Evolutionary conservation across 2,797 vertebrate genomes (phyloP).

Genomic region (Salarias fasciatus): DNA sequence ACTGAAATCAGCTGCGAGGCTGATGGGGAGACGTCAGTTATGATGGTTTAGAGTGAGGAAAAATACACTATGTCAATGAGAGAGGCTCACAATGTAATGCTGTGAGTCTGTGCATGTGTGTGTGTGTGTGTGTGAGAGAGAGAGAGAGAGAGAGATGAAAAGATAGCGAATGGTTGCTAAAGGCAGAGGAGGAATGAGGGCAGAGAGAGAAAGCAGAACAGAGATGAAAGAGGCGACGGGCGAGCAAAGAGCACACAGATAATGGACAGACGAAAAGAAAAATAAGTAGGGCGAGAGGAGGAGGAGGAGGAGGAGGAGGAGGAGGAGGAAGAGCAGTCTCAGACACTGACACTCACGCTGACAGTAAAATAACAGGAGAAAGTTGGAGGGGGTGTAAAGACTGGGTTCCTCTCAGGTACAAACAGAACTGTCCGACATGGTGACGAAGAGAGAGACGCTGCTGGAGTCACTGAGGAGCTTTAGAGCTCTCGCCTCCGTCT

Average conservation of each 20-base stretch:
- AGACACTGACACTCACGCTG: slow-evolving; percentile 20
- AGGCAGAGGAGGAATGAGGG: slow-evolving; percentile 30
- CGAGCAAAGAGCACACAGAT: slow-evolving; percentile 29
- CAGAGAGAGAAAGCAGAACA: slow-evolving; percentile 21
- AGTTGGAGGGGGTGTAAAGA: neutral
- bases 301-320: neutral
- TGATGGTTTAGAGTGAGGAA: too few relatives aligned
- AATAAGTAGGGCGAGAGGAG: slow-evolving; percentile 46
- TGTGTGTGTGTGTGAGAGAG: slow-evolving; percentile 5
- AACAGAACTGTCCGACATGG: neutral
- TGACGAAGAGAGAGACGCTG: too few relatives aligned
- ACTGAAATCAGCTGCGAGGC: too few relatives aligned
- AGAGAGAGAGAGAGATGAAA: slow-evolving; percentile 22
- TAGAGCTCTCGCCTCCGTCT: too few relatives aligned
- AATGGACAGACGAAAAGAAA: slow-evolving; percentile 34
- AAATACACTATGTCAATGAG: too few relatives aligned
- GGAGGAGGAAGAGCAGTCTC: slow-evolving; percentile 6
- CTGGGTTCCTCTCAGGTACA: neutral
- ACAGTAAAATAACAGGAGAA: neutral
- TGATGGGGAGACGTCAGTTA: too few relatives aligned
- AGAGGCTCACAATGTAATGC: too few relatives aligned
- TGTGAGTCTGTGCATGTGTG: neutral
- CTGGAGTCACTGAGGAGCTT: too few relatives aligned
- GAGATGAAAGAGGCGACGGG: slow-evolving; percentile 42
- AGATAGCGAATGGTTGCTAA: slow-evolving; percentile 34